These are phyloP conservation scores for Xerus rutilus DNA, from an alignment of 2,797 vertebrate genomes.

Conservation along the genomic window DNA sequence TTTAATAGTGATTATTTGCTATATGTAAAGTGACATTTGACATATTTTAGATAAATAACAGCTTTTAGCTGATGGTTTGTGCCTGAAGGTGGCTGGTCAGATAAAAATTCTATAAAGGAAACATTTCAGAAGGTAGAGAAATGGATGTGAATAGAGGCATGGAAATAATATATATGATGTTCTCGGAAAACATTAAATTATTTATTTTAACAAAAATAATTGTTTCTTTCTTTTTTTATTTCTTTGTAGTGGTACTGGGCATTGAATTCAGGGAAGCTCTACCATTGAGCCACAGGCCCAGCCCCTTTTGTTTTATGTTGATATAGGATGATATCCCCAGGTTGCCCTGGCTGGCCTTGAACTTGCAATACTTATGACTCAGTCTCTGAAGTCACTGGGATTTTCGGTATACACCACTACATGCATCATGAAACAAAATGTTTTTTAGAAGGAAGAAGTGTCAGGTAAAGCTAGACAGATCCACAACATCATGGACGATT, in stretches of 20 bases:
- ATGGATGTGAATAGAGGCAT: background rate
- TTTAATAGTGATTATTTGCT: background rate
- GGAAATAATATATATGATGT: background rate
- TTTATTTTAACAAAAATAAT: background rate
- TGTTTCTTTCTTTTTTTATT: too few species aligned
- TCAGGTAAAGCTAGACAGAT: background rate
- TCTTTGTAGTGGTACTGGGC: too few species aligned
- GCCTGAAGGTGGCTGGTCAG: background rate
- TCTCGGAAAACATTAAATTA: background rate
- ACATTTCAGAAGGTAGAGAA: background rate
- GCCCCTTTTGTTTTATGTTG: too few species aligned
- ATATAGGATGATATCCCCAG: too few species aligned
- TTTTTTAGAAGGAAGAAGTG: background rate
- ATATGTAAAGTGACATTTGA: background rate
- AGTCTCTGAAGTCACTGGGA: too few species aligned
- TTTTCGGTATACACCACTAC: too few species aligned
- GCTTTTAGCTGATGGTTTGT: background rate
- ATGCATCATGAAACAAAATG: background rate
- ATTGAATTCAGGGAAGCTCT: too few species aligned
- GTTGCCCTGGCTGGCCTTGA: too few species aligned
- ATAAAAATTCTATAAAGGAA: background rate
- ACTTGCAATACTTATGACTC: too few species aligned
- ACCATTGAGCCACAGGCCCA: too few species aligned
- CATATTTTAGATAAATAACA: background rate
- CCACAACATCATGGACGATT: too few species aligned